phyloP scores from a whole-genome alignment of 1,140 invertebrate genomes.

The Drosophila jambulina region DNA sequence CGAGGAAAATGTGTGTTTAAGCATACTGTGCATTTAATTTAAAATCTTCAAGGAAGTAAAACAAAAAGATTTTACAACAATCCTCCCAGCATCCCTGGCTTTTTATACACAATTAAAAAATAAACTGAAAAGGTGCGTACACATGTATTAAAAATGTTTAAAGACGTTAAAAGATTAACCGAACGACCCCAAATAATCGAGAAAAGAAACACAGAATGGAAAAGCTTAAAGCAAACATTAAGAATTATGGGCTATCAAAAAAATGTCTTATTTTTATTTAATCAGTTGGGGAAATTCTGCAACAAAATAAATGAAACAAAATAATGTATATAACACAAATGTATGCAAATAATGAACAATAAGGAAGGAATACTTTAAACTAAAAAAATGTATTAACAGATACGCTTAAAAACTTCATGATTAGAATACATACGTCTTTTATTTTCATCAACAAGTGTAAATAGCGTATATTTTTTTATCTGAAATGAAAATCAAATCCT shows the following conservation, averaged over 20 bases:
- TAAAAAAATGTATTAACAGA: not conserved
- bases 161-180: slow-evolving; percentile 21
- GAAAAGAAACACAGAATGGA: slow-evolving; percentile 18
- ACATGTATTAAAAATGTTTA: slow-evolving; percentile 20
- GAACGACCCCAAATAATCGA: slow-evolving; percentile 13
- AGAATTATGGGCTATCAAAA: slow-evolving; percentile 33
- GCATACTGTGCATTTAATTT: slow-evolving; percentile 49
- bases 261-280: not conserved
- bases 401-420: too few species aligned
- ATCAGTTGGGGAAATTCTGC: not conserved
- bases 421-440: too few species aligned
- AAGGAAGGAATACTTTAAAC: not conserved
- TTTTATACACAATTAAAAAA: slow-evolving; percentile 36
- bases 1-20: slow-evolving; percentile 55
- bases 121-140: slow-evolving; percentile 27
- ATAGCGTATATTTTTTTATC: too few species aligned
- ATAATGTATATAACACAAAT: not conserved
- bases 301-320: not conserved
- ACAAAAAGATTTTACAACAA: slow-evolving; percentile 50
- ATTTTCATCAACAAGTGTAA: not conserved
- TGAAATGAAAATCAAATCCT: not conserved
- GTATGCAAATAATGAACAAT: not conserved
- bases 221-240: slow-evolving; percentile 27
- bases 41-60: slow-evolving; percentile 61
- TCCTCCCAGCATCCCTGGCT: slow-evolving; percentile 8